Base-by-base conservation (phyloP, 1,140 invertebrate species). In the Sitodiplosis mosellana region DNA sequence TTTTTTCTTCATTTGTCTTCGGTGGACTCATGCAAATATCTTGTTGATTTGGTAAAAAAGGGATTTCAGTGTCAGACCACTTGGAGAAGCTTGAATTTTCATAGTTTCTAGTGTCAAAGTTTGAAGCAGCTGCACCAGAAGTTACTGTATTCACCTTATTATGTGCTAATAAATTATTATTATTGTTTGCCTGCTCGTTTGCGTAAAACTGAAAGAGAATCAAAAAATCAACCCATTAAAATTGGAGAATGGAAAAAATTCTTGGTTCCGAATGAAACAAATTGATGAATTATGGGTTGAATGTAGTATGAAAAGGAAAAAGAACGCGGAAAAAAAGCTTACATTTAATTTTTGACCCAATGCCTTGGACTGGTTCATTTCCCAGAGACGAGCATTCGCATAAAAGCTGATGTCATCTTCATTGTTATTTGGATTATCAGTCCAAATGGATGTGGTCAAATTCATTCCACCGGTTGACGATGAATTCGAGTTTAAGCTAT, bases 381-480 rank as follows among this genome's bases (percentile, higher is more conserved):
- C 27, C 27, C 27, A 27, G 3, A 27, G 27, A 5, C 27, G 27
- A 3, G 18, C 18, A 33, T 52, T 52, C 20, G 40, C 48, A 40
- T 49, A 52, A 19, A 54, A 54, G 36, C 48, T 52, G 20, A 49
- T 49, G 49, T 54, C 51, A 11, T 49, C 49, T 33, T 47, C 45
- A 40, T 34, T 46, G 4, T 17, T 34, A 45, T 49, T 48, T 22
- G 46, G 34, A 14, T 44, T 46, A 19, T 49, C 40, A 4, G 50
- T 52, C 52, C 52, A 54, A 45, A 54, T 54, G 2, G 52, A 47
- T 43, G 46, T 48, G n/a, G 49, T 49, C 22, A 54, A 52, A 47
- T 52, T 52, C 12, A 52, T 37, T 33, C 43, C 47, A 15, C 49
- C 36, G 1, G 52, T 47, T 17, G 48, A 33, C 2, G 27, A 27